Percentiles rank a stretch among this genome's conserved stretches.
These are phyloP conservation scores for Venustoraphidia nigricollis DNA, from an alignment of 2,888 invertebrate species.

Conservation along the genomic window DNA sequence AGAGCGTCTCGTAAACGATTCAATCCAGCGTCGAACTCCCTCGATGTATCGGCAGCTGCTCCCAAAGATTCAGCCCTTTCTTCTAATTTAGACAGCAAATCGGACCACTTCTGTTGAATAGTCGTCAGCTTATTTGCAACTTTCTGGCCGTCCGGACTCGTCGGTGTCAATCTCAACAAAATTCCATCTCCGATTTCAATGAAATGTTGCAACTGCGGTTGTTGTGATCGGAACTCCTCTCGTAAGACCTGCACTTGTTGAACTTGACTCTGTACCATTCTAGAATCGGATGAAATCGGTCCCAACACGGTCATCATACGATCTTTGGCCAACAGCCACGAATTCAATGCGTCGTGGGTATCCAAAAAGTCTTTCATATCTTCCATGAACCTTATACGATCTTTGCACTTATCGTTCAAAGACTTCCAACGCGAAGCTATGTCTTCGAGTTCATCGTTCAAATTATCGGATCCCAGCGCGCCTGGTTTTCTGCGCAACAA, in stretches of 20 bases:
- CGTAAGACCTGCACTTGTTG: slow-evolving; percentile 88
- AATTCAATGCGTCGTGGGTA: slow-evolving; percentile 65
- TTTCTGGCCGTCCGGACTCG: slow-evolving; percentile 43
- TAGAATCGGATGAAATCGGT: slow-evolving; percentile 88
- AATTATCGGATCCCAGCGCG: slow-evolving; percentile 65
- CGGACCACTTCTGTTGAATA: slow-evolving; percentile 66
- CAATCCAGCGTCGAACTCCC: slow-evolving; percentile 82
- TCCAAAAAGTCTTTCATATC: slow-evolving; percentile 87
- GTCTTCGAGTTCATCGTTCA: slow-evolving; percentile 73
- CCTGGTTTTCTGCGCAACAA: slow-evolving; percentile 70
- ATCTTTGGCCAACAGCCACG: slow-evolving; percentile 86
- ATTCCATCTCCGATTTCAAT: slow-evolving; percentile 67
- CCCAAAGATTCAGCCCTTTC: slow-evolving; percentile 80
- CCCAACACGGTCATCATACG: slow-evolving; percentile 91
- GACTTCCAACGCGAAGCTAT: slow-evolving; percentile 74
- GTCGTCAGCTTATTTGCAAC: slow-evolving; percentile 56
- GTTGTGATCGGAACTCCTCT: slow-evolving; percentile 88
- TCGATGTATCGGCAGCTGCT: slow-evolving; percentile 81
- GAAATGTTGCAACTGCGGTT: slow-evolving; percentile 75
- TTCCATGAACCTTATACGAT: slow-evolving; percentile 58
- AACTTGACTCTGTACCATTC: slow-evolving; percentile 90
- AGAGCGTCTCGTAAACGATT: slow-evolving; percentile 73
- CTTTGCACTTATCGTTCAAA: slow-evolving; percentile 70
- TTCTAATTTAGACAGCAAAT: slow-evolving; percentile 59
- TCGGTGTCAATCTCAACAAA: slow-evolving; percentile 37